Percentiles rank a stretch among this genome's conserved stretches.
Conservation (phyloP, 2,888 invertebrate species). For the Leucozona laternaria region DNA sequence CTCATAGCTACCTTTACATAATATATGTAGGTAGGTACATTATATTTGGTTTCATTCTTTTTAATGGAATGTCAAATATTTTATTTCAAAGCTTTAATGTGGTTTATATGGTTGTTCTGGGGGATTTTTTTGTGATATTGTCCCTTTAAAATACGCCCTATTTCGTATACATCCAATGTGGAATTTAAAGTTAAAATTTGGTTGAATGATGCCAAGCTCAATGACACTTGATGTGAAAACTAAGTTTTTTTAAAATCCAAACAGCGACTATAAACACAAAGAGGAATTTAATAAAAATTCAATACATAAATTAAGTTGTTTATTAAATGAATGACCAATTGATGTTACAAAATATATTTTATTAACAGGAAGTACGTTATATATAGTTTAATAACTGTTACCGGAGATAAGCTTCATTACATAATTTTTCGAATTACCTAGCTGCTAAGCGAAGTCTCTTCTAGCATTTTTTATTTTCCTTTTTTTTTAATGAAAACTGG, state of each 20-base stretch:
- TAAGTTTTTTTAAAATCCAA: not conserved
- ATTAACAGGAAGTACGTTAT: too few species aligned
- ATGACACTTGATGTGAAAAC: not conserved
- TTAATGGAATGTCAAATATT: constrained; percentile 58
- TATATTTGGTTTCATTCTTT: constrained; percentile 51
- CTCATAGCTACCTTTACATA: not conserved
- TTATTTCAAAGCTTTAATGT: constrained; percentile 50
- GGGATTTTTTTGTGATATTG: constrained; percentile 1
- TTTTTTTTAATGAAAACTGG: not conserved
- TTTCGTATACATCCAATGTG: not conserved
- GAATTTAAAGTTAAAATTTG: not conserved
- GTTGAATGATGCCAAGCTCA: not conserved
- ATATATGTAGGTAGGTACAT: too few species aligned
- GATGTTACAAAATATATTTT: too few species aligned
- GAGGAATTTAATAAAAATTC: not conserved
- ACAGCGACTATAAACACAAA: too few species aligned
- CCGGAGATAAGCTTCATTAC: not conserved
- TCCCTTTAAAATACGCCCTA: not conserved
- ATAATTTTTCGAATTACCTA: not conserved
- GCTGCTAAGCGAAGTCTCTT: too few species aligned
- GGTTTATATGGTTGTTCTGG: not conserved
- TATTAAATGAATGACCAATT: too few species aligned
- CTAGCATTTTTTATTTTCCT: too few species aligned
- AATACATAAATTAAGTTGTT: too few species aligned
- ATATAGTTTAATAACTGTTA: too few species aligned